phyloP scores from a whole-genome alignment of 2,888 invertebrate species.

The Cryptus armator region DNA sequence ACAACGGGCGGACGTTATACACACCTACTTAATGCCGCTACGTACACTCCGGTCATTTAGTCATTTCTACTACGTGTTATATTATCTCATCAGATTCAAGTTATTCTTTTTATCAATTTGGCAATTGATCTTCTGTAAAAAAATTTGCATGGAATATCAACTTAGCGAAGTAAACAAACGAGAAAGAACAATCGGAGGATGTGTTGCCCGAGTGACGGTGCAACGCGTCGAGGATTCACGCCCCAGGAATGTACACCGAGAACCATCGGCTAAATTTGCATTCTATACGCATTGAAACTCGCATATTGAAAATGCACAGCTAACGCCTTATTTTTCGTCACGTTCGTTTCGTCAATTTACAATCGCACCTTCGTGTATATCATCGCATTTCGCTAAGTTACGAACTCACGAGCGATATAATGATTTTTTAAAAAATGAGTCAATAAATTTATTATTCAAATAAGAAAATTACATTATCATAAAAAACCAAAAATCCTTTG shows the following conservation, averaged over 20 bases:
- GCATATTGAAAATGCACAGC: too few relatives aligned
- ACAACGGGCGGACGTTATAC: constrained; percentile 6
- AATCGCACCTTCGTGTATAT: background rate
- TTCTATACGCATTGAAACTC: constrained; percentile 75
- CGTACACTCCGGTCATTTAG: background rate
- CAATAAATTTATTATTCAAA: too few relatives aligned
- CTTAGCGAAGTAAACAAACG: background rate
- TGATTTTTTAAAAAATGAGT: too few relatives aligned
- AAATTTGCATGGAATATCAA: background rate
- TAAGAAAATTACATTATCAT: too few relatives aligned
- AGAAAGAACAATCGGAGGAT: constrained; percentile 16
- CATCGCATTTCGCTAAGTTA: background rate
- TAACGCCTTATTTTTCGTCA: too few relatives aligned
- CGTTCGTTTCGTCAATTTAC: background rate
- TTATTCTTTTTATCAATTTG: background rate
- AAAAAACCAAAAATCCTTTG: too few relatives aligned
- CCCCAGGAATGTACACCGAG: constrained; percentile 74
- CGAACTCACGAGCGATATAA: background rate
- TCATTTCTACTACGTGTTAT: background rate
- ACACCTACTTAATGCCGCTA: constrained; percentile 7
- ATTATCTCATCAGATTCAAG: background rate
- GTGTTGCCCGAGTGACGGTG: constrained; percentile 35
- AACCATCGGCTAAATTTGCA: constrained; percentile 77
- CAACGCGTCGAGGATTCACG: constrained; percentile 71
- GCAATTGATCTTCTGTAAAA: background rate